Conservation (phyloP, 1,140 invertebrate genomes). For the Matsumurasca onukii region DNA sequence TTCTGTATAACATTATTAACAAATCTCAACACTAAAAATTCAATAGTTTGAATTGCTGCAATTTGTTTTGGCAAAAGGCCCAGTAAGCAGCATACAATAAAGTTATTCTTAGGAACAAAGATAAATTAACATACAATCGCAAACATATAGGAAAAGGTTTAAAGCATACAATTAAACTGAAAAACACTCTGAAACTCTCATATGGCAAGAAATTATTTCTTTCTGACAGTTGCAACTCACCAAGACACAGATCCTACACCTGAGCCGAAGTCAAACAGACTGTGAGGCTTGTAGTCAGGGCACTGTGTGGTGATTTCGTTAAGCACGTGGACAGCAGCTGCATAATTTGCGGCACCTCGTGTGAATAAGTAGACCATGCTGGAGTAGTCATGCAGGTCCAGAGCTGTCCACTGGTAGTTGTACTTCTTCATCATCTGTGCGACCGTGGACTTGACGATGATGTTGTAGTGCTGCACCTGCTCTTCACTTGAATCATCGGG, state of each 20-base stretch:
- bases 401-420: slow-evolving; percentile 69
- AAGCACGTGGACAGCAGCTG: slow-evolving; percentile 67
- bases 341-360: slow-evolving; percentile 72
- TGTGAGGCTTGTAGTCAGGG: slow-evolving; percentile 68
- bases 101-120: too few species aligned
- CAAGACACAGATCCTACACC: slow-evolving; percentile 82
- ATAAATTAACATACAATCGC: too few species aligned
- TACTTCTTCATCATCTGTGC: slow-evolving; percentile 54
- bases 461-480: slow-evolving; percentile 40
- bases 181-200: too few species aligned
- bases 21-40: too few species aligned
- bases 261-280: slow-evolving; percentile 88
- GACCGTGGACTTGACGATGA: slow-evolving; percentile 42
- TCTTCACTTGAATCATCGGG: slow-evolving; percentile 48
- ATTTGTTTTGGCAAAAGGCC: too few species aligned
- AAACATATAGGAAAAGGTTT: too few species aligned
- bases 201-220: too few species aligned
- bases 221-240: too few species aligned
- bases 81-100: too few species aligned
- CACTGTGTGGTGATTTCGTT: slow-evolving; percentile 67
- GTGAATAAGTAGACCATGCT: slow-evolving; percentile 67
- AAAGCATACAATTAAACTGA: too few species aligned
- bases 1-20: too few species aligned
- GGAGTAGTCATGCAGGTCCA: slow-evolving; percentile 64
- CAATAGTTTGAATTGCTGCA: too few species aligned